Evolutionary conservation across 2,888 invertebrate species (phyloP), one percentile per base, ranked within the genome.

Genomic region (Parnassius orleans): DNA sequence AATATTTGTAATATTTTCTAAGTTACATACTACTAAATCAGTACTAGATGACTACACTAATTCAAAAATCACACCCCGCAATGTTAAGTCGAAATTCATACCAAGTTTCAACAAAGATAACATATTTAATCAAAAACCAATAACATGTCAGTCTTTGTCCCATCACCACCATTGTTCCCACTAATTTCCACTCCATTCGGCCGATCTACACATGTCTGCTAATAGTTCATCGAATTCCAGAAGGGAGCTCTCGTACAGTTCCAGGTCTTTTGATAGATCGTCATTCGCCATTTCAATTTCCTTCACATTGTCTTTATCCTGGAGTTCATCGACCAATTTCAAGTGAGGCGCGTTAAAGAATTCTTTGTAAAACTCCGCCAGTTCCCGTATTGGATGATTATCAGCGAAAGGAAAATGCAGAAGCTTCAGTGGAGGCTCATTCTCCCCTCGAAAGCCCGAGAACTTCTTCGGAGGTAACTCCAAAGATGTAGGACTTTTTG

Each of bases 341-440:
- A 90, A 76, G 72, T 88, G 83, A 3, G 91, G 91, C 2, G 97
- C 96, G 69, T 94, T 94, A 80, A 96, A 95, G 82, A 96, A 96
- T 69, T 96, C 96, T 54, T 95, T 93, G 81, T 95, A 96, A 84
- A 97, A 96, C 71, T 94, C 93, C 1, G 96, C 95, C 67, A 97
- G 87, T 79, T 97, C 96, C 63, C 93, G 93, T 75, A 95, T 95
- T 0, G 94, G 93, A 75, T 94, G 95, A 53, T 93, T 89, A 66
- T 94, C 95, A 11, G 96, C 96, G 76, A 96, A 96, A 1, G 96
- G 96, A 55, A 96, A 95, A 87, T 95, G 94, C 91, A 96, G 85
- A 7, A 94, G 90, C 67, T 85, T 95, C 69, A 96, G 93, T 0
- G 96, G 96, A 0, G 93, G 93, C 62, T 95, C 94, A 71, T 94